Percentiles rank a stretch among this genome's conserved stretches.
These are phyloP conservation scores for Falco columbarius DNA, from an alignment of 2,797 vertebrate genomes.

Conservation along the genomic window DNA sequence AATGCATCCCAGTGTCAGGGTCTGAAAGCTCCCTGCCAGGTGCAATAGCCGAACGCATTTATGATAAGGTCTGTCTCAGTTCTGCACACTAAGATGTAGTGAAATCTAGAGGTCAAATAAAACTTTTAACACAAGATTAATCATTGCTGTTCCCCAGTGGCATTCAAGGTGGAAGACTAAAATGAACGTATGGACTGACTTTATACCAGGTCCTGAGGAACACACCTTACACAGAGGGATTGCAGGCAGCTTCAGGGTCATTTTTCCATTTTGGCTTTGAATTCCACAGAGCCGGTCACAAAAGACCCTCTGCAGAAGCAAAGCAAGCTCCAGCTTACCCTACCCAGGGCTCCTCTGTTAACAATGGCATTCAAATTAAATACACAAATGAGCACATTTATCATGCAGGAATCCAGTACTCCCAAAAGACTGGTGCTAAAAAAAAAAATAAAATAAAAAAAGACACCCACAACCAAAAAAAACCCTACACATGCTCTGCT, in stretches of 20 bases:
- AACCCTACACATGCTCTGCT: not conserved
- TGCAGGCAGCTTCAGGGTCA: not conserved
- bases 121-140: fast-evolving
- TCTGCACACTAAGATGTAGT: fast-evolving
- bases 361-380: constrained; percentile 52
- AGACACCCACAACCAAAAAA: no score
- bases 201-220: not conserved
- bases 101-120: not conserved
- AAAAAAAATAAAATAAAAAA: not conserved
- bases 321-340: not conserved
- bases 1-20: fast-evolving
- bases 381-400: constrained; percentile 29
- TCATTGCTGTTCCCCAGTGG: not conserved
- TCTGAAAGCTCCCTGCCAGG: not conserved
- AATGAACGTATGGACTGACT: not conserved
- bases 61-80: fast-evolving
- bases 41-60: not conserved
- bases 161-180: not conserved
- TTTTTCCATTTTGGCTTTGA: not conserved
- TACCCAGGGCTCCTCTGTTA: not conserved
- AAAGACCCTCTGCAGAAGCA: not conserved
- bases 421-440: not conserved
- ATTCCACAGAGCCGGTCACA: not conserved
- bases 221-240: fast-evolving
- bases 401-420: constrained; percentile 46